A percentile compares a stretch with the other conserved stretches of the same genome.
Evolutionary conservation across 2,113 vertebrate species (phyloP).

Genomic region (Cyrtonyx montezumae): DNA sequence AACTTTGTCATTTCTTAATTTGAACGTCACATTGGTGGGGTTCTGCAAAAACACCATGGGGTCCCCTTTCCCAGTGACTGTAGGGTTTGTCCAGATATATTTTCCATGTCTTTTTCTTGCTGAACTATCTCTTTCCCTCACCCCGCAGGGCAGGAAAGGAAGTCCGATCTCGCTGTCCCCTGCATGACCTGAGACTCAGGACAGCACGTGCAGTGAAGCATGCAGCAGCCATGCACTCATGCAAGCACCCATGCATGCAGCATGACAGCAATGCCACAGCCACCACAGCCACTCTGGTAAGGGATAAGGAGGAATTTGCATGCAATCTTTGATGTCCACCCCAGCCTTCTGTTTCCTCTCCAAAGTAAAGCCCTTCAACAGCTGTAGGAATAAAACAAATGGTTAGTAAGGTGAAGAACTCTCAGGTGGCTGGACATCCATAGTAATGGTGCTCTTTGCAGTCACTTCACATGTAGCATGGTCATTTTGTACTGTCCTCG

Average conservation of each 20-base stretch:
- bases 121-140: background rate
- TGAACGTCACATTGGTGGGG: background rate
- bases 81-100: background rate
- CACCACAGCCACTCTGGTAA: background rate
- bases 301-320: background rate
- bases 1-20: slow-evolving; percentile 1
- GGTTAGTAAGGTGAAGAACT: background rate
- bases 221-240: slow-evolving; percentile 59
- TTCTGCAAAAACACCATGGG: background rate
- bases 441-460: background rate
- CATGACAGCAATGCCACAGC: background rate
- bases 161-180: background rate
- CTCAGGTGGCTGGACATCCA: background rate
- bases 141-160: background rate
- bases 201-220: background rate
- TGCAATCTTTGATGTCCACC: background rate
- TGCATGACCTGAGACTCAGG: background rate
- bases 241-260: slow-evolving; percentile 31
- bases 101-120: background rate
- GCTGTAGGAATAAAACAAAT: background rate
- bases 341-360: background rate
- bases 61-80: background rate
- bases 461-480: background rate
- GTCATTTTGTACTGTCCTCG: background rate
- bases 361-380: background rate